phyloP scores from a whole-genome alignment of 2,888 invertebrate species.

The Trypoxylon attenuatum region DNA sequence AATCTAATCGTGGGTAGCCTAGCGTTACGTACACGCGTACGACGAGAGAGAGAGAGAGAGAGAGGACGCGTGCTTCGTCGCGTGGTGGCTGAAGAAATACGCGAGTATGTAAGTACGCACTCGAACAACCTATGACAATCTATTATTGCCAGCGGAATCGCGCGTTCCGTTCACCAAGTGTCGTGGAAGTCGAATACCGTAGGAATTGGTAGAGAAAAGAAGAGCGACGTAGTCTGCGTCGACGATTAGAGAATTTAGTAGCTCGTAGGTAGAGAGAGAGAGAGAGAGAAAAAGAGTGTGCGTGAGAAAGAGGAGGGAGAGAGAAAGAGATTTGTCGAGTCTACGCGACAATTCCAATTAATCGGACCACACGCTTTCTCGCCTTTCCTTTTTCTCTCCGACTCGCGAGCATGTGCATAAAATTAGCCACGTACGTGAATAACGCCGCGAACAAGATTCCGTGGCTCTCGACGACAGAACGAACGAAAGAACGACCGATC shows the following conservation, averaged over 20 bases:
- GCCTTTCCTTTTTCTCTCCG: slow-evolving; percentile 55
- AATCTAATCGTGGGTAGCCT: background rate
- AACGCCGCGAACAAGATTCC: slow-evolving; percentile 3
- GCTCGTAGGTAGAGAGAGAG: slow-evolving; percentile 25
- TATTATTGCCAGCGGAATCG: slow-evolving; percentile 60
- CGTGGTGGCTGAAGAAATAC: background rate
- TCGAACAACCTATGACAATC: slow-evolving; percentile 67
- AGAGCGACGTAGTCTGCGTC: slow-evolving; percentile 43
- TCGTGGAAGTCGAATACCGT: slow-evolving; percentile 53
- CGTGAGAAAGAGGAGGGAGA: no score
- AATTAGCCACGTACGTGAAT: slow-evolving; percentile 10
- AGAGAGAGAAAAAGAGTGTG: no score
- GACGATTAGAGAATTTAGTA: slow-evolving; percentile 46
- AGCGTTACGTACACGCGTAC: background rate
- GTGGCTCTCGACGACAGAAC: slow-evolving; percentile 25
- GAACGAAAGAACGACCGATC: slow-evolving; percentile 33
- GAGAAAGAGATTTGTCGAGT: slow-evolving; percentile 40
- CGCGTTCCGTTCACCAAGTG: slow-evolving; percentile 47
- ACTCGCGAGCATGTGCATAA: slow-evolving; percentile 38
- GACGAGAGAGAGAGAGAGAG: background rate
- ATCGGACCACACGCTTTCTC: slow-evolving; percentile 58
- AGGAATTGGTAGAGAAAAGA: slow-evolving; percentile 58
- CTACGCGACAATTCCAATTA: slow-evolving; percentile 56
- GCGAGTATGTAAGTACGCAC: slow-evolving; percentile 22
- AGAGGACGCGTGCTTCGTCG: background rate